Evolutionary conservation across 2,888 invertebrate species (phyloP).

Genomic region (Fragum fragum): DNA sequence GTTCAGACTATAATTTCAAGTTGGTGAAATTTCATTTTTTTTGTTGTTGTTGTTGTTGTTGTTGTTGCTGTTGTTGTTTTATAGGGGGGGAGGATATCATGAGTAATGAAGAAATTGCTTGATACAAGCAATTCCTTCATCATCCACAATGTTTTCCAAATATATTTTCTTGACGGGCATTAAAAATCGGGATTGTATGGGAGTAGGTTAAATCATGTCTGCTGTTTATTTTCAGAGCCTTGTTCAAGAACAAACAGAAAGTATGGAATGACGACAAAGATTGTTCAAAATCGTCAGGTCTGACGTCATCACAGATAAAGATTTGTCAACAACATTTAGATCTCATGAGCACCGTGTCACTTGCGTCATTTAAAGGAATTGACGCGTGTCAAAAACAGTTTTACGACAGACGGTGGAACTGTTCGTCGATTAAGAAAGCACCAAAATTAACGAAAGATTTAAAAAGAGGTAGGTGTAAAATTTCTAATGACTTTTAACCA

Average conservation of each 20-base stretch:
- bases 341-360: conserved; percentile 92
- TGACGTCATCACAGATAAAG: conserved; percentile 79
- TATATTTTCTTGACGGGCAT: too few species aligned
- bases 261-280: conserved; percentile 81
- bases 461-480: conserved; percentile 90
- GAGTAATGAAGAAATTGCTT: too few species aligned
- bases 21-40: too few species aligned
- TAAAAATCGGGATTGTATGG: too few species aligned
- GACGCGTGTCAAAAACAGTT: conserved; percentile 91
- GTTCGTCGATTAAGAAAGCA: conserved; percentile 91
- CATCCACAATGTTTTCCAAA: too few species aligned
- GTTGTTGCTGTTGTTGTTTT: too few species aligned
- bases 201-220: too few species aligned
- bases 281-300: conserved; percentile 81
- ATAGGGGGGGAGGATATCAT: too few species aligned
- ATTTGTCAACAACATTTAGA: conserved; percentile 83
- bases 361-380: conserved; percentile 91
- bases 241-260: conserved; percentile 79
- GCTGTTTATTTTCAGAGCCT: conserved; percentile 74
- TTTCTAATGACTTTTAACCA: too few species aligned
- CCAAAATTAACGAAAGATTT: conserved; percentile 93
- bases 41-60: too few species aligned
- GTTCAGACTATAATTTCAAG: too few species aligned
- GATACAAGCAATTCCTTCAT: too few species aligned
- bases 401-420: conserved; percentile 93